These are phyloP conservation scores for Cybosia mesomella DNA, from an alignment of 2,888 invertebrate species.

Conservation along the genomic window DNA sequence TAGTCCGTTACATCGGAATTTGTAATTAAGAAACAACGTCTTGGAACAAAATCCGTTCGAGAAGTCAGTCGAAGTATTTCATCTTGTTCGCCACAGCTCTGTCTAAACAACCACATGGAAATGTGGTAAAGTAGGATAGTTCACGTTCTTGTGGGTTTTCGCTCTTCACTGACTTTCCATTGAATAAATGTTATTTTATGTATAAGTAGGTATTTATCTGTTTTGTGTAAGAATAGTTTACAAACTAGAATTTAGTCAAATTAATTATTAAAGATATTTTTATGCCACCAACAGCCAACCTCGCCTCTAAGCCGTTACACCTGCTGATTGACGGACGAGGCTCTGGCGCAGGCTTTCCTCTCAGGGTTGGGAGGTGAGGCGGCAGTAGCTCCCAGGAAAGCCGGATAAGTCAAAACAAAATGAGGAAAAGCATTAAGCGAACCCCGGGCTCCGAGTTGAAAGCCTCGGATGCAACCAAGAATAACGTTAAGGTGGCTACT, in stretches of 20 bases:
- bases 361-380: too few relatives aligned
- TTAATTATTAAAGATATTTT: not conserved
- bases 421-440: too few relatives aligned
- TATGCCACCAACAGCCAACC: not conserved
- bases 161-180: conserved; percentile 47
- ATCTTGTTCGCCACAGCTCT: conserved; percentile 60
- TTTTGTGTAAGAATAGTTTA: not conserved
- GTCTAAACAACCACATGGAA: conserved; percentile 46
- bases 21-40: conserved; percentile 79
- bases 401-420: too few relatives aligned
- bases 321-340: too few relatives aligned
- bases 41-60: conserved; percentile 74
- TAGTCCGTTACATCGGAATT: conserved; percentile 73
- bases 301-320: too few relatives aligned
- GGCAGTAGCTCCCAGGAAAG: too few relatives aligned
- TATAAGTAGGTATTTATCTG: conserved; percentile 15
- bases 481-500: too few relatives aligned
- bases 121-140: conserved; percentile 59
- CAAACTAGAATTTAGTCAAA: not conserved
- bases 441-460: too few relatives aligned
- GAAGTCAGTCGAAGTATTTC: conserved; percentile 67
- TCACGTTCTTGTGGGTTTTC: conserved; percentile 51
- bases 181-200: conserved; percentile 28
- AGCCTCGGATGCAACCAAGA: too few relatives aligned
- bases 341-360: too few relatives aligned